These are phyloP conservation scores for Idaea biselata DNA, from an alignment of 2,888 invertebrate genomes.

Conservation along the genomic window DNA sequence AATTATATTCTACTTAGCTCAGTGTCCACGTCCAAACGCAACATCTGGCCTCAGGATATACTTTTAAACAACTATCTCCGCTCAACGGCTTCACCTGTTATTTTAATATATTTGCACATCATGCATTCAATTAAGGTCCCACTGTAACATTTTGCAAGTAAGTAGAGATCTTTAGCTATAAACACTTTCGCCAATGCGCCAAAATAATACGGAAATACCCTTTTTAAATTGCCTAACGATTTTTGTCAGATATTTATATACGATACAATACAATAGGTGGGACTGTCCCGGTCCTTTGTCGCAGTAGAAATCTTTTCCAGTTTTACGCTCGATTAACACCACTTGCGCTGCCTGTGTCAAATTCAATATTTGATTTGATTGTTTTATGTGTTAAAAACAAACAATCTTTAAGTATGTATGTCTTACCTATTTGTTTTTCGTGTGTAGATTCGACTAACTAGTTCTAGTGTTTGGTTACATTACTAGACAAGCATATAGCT, in stretches of 20 bases:
- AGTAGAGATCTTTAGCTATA: too few relatives aligned
- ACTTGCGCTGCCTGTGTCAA: slow-evolving; percentile 14
- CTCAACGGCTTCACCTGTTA: neutral
- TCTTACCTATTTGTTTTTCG: neutral
- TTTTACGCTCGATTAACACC: slow-evolving; percentile 19
- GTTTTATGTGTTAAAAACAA: slow-evolving; percentile 17
- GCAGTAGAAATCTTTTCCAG: slow-evolving; percentile 19
- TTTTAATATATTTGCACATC: neutral
- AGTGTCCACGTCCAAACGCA: slow-evolving; percentile 35
- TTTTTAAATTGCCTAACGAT: neutral
- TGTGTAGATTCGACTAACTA: slow-evolving; percentile 1
- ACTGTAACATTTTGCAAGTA: neutral
- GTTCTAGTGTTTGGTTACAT: neutral
- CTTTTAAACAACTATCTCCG: slow-evolving; percentile 14
- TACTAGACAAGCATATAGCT: too few relatives aligned
- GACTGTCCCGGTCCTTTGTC: slow-evolving; percentile 17
- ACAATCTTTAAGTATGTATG: too few relatives aligned
- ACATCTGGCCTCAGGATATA: slow-evolving; percentile 38
- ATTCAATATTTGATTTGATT: slow-evolving; percentile 24
- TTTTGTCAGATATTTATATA: neutral
- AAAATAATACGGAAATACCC: neutral
- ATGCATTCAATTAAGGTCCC: neutral
- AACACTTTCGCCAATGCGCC: neutral
- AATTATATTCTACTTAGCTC: slow-evolving; percentile 78
- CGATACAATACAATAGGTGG: neutral